Conservation (phyloP, 2,888 invertebrate species). For the Cheilosia soror region DNA sequence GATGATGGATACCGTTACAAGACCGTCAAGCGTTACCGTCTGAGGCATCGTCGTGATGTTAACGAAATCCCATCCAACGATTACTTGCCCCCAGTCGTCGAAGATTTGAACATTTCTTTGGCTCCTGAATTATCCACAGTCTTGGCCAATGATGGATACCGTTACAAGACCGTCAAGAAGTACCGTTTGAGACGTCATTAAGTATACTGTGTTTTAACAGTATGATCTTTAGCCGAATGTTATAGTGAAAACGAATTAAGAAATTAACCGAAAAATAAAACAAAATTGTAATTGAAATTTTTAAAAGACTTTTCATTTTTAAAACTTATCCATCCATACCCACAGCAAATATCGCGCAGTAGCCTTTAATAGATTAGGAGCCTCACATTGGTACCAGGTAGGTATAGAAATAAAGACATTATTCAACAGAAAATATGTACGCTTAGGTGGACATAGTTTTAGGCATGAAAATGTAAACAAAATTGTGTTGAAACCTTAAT, state of each 20-base stretch:
- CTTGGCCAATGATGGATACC: slow-evolving; percentile 81
- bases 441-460: no score
- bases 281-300: slow-evolving; percentile 6
- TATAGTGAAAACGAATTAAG: slow-evolving; percentile 18
- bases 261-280: slow-evolving; percentile 20
- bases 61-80: slow-evolving; percentile 78
- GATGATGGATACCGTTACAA: slow-evolving; percentile 82
- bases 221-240: slow-evolving; percentile 11
- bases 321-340: no score
- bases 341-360: no score
- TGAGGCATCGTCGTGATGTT: slow-evolving; percentile 79
- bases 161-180: slow-evolving; percentile 80
- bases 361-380: not conserved
- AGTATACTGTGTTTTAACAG: slow-evolving; percentile 26
- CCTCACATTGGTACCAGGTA: not conserved
- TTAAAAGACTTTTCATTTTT: slow-evolving; percentile 3
- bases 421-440: no score
- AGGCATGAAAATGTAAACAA: no score
- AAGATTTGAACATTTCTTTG: slow-evolving; percentile 28
- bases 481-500: no score
- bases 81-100: slow-evolving; percentile 62
- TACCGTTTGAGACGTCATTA: slow-evolving; percentile 52
- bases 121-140: slow-evolving; percentile 45
- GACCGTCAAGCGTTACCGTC: slow-evolving; percentile 79
- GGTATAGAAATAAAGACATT: no score